A percentile compares a stretch with the other conserved stretches of the same genome.
Evolutionary conservation across 2,113 vertebrate genomes (phyloP).

Genomic region (Copsychus sechellarum): DNA sequence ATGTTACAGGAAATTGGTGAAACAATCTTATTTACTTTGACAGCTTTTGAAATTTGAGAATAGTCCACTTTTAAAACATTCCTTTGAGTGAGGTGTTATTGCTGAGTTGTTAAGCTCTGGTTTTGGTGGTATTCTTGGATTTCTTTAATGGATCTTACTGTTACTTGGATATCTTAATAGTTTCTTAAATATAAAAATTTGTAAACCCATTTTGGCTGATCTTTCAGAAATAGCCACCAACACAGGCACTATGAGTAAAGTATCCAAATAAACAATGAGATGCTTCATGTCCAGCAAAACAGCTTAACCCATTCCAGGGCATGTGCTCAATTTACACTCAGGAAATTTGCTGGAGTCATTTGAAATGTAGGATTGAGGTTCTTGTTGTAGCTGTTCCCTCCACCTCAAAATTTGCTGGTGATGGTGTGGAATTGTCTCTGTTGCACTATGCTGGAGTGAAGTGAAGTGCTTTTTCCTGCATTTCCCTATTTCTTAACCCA

Average conservation of each 20-base stretch:
- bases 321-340: not conserved
- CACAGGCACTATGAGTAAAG: not conserved
- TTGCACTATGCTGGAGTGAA: accelerated
- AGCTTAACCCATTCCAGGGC: not conserved
- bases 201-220: not conserved
- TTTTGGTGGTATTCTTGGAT: not conserved
- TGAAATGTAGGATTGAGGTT: not conserved
- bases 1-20: not conserved
- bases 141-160: not conserved
- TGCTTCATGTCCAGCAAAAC: not conserved
- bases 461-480: not conserved
- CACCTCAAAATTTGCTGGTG: not conserved
- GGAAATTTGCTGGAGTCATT: not conserved
- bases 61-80: not conserved
- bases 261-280: not conserved
- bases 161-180: not conserved
- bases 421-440: not conserved
- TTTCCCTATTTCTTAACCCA: not conserved
- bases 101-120: not conserved
- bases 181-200: not conserved
- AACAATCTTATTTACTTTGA: not conserved
- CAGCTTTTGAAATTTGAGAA: not conserved
- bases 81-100: not conserved
- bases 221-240: not conserved
- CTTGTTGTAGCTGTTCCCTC: not conserved